Evolutionary conservation across 2,797 vertebrate species (phyloP), one percentile per base, ranked within the genome.

Genomic region (Sparidentex hasta): DNA sequence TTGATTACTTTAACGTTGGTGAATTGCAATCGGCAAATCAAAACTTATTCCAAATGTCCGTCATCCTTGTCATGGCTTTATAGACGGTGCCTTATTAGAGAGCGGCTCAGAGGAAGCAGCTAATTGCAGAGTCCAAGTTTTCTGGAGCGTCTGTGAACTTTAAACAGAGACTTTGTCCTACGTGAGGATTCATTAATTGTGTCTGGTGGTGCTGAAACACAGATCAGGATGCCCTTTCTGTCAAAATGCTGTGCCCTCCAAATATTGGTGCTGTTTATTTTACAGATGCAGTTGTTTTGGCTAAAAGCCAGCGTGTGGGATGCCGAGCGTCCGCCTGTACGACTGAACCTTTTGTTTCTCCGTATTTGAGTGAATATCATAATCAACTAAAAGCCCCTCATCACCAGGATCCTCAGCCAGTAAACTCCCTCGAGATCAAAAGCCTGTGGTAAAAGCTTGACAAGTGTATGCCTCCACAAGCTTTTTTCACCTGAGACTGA

Each of bases 141-240:
- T 23, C 29, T 70, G 44, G n/a, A 72, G 65, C 54, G 38, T 64
- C 41, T 71, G 23, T 80, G 73, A 87, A 78, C 80, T 80, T 83
- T 75, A 48, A 55, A 58, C 47, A 18, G 65, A 65, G 27, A 48
- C 59, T 56, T 47, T 66, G 38, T 17, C 43, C n/a, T 41, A 9
- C 14, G 20, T 76, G 71, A 68, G 44, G 48, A 29, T 38, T 76
- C 81, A 67, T 44, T 78, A 63, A 87, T 75, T 81, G 75, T 77
- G 33, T 65, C 21, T 33, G 56, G 41, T 48, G 73, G 63, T 33
- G 58, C 58, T 65, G 69, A 76, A 57, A 63, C 21, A 14, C 65
- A 23, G 29, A 75, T 76, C 71, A 68, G 27, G 50, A 70, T 74
- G 78, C 52, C 80, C 71, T 85, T 81, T 77, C 68, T 78, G 51